These are phyloP conservation scores for Petrophora chlorosata DNA, from an alignment of 2,888 invertebrate genomes.

Conservation along the genomic window DNA sequence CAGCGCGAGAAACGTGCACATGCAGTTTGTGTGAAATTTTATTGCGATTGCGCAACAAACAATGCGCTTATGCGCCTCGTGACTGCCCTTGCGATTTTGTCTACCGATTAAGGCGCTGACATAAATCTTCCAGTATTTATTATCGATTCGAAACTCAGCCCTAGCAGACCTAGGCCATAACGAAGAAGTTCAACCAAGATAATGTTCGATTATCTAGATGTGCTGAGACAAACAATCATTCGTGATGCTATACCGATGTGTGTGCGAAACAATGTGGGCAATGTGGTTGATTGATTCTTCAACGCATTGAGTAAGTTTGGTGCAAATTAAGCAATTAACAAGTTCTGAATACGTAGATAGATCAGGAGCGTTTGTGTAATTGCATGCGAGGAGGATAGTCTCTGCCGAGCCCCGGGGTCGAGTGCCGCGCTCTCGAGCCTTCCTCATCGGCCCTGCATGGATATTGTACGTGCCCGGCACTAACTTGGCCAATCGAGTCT, in stretches of 20 bases:
- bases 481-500: conserved; percentile 73
- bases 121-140: conserved; percentile 78
- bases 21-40: conserved; percentile 58
- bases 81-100: conserved; percentile 70
- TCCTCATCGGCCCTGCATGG: conserved; percentile 62
- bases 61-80: conserved; percentile 73
- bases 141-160: conserved; percentile 57
- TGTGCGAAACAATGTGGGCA: conserved; percentile 1
- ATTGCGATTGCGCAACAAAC: conserved; percentile 66
- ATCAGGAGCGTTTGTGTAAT: conserved; percentile 54
- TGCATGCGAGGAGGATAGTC: conserved; percentile 50
- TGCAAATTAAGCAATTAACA: conserved; percentile 44
- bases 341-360: conserved; percentile 38
- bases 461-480: conserved; percentile 70
- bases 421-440: conserved; percentile 44
- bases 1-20: conserved; percentile 30
- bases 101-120: conserved; percentile 74
- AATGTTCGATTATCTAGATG: conserved; percentile 40
- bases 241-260: neutral
- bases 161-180: conserved; percentile 31
- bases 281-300: neutral
- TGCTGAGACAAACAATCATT: conserved; percentile 9
- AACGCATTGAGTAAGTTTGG: neutral
- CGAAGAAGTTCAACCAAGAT: conserved; percentile 41
- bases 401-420: conserved; percentile 44